A percentile compares a stretch with the other conserved stretches of the same genome.
phyloP scores from a whole-genome alignment of 2,113 vertebrate genomes.

The Ptilonorhynchus violaceus region DNA sequence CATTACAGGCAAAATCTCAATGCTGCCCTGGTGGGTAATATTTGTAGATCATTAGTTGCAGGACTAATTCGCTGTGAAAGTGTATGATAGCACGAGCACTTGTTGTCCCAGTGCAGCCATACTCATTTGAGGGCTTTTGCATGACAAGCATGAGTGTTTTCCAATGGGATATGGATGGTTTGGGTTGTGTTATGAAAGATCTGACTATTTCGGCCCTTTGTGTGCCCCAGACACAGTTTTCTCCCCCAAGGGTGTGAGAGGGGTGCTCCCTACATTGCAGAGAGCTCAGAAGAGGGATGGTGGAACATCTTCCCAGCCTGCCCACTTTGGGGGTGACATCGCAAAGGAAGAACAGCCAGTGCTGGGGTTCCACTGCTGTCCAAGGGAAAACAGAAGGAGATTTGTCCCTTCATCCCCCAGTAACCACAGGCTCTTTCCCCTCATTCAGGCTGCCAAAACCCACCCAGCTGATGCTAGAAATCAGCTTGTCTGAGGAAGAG shows the following conservation, averaged over 20 bases:
- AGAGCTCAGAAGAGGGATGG: not conserved
- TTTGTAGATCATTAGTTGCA: not conserved
- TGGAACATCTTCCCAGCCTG: not conserved
- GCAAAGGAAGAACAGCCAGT: not conserved
- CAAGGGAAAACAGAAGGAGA: not conserved
- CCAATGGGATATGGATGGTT: not conserved
- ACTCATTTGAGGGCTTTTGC: not conserved
- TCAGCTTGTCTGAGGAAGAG: not conserved
- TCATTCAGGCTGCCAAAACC: not conserved
- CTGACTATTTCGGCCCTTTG: fast-evolving
- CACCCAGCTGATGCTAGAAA: not conserved
- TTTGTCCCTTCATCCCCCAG: not conserved
- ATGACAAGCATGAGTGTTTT: not conserved
- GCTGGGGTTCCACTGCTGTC: not conserved
- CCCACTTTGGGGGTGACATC: not conserved
- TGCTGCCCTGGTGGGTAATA: not conserved
- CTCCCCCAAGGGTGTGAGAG: fast-evolving
- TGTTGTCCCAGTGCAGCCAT: not conserved
- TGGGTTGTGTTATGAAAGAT: not conserved
- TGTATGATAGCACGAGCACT: not conserved
- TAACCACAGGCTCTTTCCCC: not conserved
- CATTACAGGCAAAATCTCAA: not conserved
- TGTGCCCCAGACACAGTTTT: not conserved
- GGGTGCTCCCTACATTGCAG: not conserved
- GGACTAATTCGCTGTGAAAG: not conserved